These are phyloP conservation scores for Trichoplusia ni DNA, from an alignment of 1,140 invertebrate species.

Conservation along the genomic window DNA sequence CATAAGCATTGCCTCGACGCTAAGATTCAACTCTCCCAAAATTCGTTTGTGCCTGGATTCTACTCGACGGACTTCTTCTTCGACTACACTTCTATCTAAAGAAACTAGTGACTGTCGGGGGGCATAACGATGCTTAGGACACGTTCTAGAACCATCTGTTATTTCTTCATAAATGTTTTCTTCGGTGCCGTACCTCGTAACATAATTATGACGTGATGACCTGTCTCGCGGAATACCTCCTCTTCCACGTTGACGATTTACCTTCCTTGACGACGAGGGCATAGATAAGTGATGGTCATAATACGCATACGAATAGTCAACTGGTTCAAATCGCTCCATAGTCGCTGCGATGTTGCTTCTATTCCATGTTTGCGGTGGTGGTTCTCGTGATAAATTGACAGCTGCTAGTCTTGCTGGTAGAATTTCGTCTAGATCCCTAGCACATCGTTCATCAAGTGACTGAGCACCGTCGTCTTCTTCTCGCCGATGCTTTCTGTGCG, in stretches of 20 bases:
- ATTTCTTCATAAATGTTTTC: constrained; percentile 96
- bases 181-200: constrained; percentile 89
- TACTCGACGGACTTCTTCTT: constrained; percentile 90
- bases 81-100: constrained; percentile 85
- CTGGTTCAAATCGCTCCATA: constrained; percentile 84
- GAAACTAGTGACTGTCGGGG: constrained; percentile 82
- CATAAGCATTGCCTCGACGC: constrained; percentile 94
- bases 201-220: constrained; percentile 84
- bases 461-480: constrained; percentile 78
- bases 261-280: constrained; percentile 79
- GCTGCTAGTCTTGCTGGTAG: constrained; percentile 78
- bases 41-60: constrained; percentile 90
- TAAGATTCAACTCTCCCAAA: constrained; percentile 92
- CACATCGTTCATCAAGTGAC: constrained; percentile 78
- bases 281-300: constrained; percentile 87
- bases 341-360: constrained; percentile 84
- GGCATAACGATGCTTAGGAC: constrained; percentile 77
- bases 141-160: constrained; percentile 82
- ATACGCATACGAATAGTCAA: constrained; percentile 90
- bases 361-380: constrained; percentile 75
- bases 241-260: constrained; percentile 67
- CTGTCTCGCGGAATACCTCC: constrained; percentile 74
- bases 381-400: constrained; percentile 74
- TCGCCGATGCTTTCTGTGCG: constrained; percentile 66
- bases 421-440: constrained; percentile 79